Evolutionary conservation across 92 coral and sea anemone species (phyloP).

Genomic region (Pocillopora meandrina): DNA sequence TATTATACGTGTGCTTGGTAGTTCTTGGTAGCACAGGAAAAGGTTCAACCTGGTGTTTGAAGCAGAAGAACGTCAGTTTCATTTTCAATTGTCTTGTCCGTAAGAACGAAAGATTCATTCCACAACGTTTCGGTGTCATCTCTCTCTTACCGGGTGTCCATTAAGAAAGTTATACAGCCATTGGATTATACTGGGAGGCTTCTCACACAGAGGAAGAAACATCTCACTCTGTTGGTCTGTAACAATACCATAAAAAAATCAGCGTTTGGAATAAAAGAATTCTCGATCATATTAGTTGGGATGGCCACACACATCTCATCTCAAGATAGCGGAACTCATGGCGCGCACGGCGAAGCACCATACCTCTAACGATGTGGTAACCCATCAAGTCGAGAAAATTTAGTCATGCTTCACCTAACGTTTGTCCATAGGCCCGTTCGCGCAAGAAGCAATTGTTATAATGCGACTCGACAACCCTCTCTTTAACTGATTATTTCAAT

Average conservation of each 20-base stretch:
- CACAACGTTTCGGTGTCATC: not conserved
- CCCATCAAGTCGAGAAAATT: too few relatives aligned
- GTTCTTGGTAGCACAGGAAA: constrained; percentile 50
- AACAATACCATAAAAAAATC: not conserved
- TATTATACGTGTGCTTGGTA: constrained; percentile 41
- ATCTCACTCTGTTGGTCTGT: not conserved
- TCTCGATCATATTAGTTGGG: too few relatives aligned
- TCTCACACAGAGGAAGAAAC: constrained; percentile 33
- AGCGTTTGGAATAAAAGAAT: not conserved
- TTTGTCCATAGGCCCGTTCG: too few relatives aligned
- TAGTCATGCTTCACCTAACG: too few relatives aligned
- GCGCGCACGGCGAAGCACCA: too few relatives aligned
- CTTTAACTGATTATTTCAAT: too few relatives aligned
- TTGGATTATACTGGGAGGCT: constrained; percentile 71
- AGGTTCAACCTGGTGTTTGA: constrained; percentile 36
- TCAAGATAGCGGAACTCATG: too few relatives aligned
- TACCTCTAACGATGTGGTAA: too few relatives aligned
- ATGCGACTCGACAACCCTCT: too few relatives aligned
- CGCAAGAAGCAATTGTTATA: too few relatives aligned
- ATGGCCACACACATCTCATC: too few relatives aligned
- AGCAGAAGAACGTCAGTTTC: not conserved
- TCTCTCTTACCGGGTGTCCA: constrained; percentile 60
- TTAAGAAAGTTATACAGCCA: constrained; percentile 65
- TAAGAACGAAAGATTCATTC: too few relatives aligned
- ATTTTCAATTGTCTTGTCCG: not conserved